Evolutionary conservation across 2,113 vertebrate species (phyloP).

Genomic region (Symphodus melops): DNA sequence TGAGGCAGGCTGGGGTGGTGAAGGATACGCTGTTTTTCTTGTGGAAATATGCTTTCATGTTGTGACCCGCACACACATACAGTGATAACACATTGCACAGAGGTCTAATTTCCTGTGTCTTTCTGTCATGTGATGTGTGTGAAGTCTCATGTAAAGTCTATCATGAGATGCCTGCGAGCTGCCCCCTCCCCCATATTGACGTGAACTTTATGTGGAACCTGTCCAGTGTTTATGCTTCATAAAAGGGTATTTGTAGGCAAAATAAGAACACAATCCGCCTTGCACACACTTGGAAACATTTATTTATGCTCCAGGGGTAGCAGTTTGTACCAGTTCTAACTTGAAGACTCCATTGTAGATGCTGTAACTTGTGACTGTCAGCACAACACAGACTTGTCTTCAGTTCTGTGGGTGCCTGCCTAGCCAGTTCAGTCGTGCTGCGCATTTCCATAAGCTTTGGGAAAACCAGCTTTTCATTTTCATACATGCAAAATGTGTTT

Average conservation of each 20-base stretch:
- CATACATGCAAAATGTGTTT: slow-evolving; percentile 65
- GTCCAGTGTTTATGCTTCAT: slow-evolving; percentile 4
- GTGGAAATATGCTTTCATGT: slow-evolving; percentile 56
- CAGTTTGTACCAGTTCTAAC: slow-evolving; percentile 13
- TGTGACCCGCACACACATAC: slow-evolving; percentile 12
- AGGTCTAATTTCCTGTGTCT: slow-evolving; percentile 47
- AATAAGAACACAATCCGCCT: slow-evolving; percentile 6
- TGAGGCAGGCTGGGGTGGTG: slow-evolving; percentile 20
- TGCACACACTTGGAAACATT: slow-evolving; percentile 1
- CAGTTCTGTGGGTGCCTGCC: slow-evolving; percentile 5
- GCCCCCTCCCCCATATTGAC: neutral
- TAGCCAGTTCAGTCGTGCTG: neutral
- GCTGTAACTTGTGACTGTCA: slow-evolving; percentile 21
- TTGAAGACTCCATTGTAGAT: neutral
- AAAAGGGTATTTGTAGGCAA: slow-evolving; percentile 17
- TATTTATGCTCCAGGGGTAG: neutral
- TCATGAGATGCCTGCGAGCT: slow-evolving; percentile 31
- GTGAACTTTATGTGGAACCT: slow-evolving; percentile 30
- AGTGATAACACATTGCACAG: slow-evolving; percentile 35
- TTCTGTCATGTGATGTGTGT: slow-evolving; percentile 40
- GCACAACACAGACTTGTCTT: neutral
- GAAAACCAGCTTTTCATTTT: slow-evolving; percentile 57
- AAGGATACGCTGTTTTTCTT: slow-evolving; percentile 38
- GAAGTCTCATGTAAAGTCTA: slow-evolving; percentile 23
- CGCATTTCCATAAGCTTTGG: slow-evolving; percentile 70